Evolutionary conservation across 2,113 vertebrate species (phyloP).

Genomic region (Petrocephalus zakoni): DNA sequence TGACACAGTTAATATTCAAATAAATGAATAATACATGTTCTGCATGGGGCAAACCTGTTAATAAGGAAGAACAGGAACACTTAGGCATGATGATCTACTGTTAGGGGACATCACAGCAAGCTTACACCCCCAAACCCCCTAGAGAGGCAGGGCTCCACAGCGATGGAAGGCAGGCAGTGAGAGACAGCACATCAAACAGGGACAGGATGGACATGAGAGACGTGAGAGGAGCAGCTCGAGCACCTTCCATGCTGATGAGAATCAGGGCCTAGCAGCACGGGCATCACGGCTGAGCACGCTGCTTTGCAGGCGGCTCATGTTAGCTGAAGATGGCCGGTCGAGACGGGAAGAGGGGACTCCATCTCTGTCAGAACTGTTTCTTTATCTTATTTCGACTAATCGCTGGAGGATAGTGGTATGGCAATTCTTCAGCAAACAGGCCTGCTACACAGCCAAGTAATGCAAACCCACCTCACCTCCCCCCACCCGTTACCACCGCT

Average conservation of each 20-base stretch:
- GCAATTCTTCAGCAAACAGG: constrained; percentile 23
- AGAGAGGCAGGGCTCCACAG: background rate
- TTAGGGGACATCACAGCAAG: background rate
- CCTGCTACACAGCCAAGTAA: constrained; percentile 3
- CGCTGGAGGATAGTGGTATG: background rate
- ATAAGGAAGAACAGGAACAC: background rate
- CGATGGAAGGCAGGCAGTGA: background rate
- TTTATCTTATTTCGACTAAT: background rate
- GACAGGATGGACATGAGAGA: background rate
- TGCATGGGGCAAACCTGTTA: background rate
- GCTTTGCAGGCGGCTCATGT: background rate
- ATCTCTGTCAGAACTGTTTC: background rate
- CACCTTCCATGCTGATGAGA: background rate
- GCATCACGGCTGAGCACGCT: background rate
- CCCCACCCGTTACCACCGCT: background rate
- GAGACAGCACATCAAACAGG: background rate
- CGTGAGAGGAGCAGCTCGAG: background rate
- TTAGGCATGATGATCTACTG: background rate
- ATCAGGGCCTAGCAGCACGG: background rate
- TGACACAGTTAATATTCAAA: background rate
- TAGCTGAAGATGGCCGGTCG: constrained; percentile 5
- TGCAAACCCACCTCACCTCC: background rate
- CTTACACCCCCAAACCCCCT: background rate
- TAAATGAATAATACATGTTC: background rate
- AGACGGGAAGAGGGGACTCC: background rate